These are phyloP conservation scores for Macrostomum lignano DNA, from an alignment of 1,140 invertebrate species.

Conservation along the genomic window DNA sequence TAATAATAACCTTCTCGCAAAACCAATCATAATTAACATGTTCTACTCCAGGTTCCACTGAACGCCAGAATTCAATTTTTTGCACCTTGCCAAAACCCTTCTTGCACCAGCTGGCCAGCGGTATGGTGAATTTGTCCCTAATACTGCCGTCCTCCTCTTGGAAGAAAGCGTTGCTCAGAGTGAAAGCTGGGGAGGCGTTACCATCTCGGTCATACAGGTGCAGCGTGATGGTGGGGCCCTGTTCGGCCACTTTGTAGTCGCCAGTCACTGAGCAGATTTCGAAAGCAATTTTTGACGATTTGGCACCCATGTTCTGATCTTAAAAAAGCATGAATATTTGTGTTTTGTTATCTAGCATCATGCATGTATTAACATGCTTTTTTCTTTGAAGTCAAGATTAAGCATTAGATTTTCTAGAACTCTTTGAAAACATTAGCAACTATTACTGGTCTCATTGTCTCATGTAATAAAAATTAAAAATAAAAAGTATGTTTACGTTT, in stretches of 20 bases:
- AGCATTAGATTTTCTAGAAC: no score
- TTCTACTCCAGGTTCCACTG: slow-evolving; percentile 18
- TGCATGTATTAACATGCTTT: no score
- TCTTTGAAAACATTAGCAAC: no score
- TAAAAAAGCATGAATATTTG: no score
- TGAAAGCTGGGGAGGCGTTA: background rate
- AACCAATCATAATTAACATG: slow-evolving; percentile 28
- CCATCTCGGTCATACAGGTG: slow-evolving; percentile 1
- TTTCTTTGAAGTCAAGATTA: no score
- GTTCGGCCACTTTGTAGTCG: background rate
- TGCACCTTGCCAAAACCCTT: slow-evolving; percentile 9
- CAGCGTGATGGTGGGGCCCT: background rate
- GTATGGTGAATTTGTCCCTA: background rate
- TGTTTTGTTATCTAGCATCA: no score
- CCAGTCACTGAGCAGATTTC: slow-evolving; percentile 5
- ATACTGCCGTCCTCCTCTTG: background rate
- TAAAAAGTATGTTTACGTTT: no score
- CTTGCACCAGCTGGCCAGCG: background rate
- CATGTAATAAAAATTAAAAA: no score
- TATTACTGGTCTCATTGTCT: no score
- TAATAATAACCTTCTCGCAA: slow-evolving; percentile 23
- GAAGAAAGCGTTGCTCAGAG: background rate
- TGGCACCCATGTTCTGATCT: slow-evolving; percentile 3
- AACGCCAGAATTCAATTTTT: slow-evolving; percentile 24
- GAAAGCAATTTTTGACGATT: slow-evolving; percentile 4